A percentile compares a stretch with the other conserved stretches of the same genome.
Evolutionary conservation across 2,888 invertebrate genomes (phyloP).

Genomic region (Megamerina dolium): DNA sequence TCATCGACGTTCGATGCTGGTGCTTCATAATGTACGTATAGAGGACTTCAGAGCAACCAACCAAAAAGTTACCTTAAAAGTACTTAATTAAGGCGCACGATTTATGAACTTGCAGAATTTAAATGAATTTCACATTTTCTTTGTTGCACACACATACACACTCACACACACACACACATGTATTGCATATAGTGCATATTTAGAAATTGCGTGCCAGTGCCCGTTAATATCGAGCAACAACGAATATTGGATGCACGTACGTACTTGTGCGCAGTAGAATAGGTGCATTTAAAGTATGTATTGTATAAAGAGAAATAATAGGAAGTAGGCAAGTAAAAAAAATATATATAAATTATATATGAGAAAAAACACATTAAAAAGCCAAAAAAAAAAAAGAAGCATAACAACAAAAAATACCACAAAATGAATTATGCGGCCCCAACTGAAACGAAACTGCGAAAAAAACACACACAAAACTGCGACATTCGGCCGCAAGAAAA

Average conservation of each 20-base stretch:
- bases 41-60: too few relatives aligned
- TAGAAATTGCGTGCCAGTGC: conserved; percentile 23
- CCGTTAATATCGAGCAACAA: conserved; percentile 24
- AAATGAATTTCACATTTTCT: background rate
- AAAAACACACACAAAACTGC: background rate
- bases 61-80: too few relatives aligned
- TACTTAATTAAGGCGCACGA: conserved; percentile 9
- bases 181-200: background rate
- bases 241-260: too few relatives aligned
- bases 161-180: background rate
- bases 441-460: background rate
- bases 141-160: background rate
- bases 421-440: conserved; percentile 16
- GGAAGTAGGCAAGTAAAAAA: too few relatives aligned
- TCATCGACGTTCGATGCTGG: too few relatives aligned
- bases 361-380: too few relatives aligned
- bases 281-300: too few relatives aligned
- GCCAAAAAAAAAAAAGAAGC: too few relatives aligned
- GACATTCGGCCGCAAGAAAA: conserved; percentile 5
- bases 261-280: too few relatives aligned
- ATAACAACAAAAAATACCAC: background rate
- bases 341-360: too few relatives aligned
- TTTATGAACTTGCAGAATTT: conserved; percentile 24
- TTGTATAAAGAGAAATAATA: too few relatives aligned
- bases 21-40: too few relatives aligned